Conservation (phyloP, 1,140 invertebrate genomes). For the Ylistrum balloti region DNA sequence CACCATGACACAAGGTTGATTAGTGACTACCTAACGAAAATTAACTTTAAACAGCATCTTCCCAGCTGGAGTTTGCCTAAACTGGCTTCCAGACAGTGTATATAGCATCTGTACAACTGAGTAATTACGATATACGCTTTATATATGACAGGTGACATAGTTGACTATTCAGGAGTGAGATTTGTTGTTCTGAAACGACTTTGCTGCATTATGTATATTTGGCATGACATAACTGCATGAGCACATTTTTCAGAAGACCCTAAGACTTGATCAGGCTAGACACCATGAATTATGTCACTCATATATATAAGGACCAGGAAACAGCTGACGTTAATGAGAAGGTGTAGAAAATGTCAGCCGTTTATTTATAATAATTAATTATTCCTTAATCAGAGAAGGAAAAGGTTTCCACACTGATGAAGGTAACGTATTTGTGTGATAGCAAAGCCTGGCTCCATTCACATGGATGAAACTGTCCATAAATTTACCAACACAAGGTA, state of each 20-base stretch:
- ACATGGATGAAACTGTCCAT: background rate
- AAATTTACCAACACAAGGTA: background rate
- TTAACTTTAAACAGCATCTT: background rate
- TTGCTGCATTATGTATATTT: background rate
- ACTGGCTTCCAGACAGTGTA: background rate
- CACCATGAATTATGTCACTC: conserved; percentile 22
- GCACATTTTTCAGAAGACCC: background rate
- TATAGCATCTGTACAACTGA: background rate
- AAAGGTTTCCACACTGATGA: background rate
- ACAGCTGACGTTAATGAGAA: conserved; percentile 8
- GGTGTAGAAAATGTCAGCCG: background rate
- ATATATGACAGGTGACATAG: background rate
- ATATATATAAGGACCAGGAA: background rate
- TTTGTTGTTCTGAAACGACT: background rate
- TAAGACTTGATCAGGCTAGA: background rate
- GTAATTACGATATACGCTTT: background rate
- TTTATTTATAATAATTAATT: conserved; percentile 29
- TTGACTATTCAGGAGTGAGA: background rate
- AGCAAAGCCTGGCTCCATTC: background rate
- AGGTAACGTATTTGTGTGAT: background rate
- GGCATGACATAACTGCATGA: background rate
- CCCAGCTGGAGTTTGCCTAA: background rate
- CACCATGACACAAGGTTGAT: conserved; percentile 11
- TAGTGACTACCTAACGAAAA: background rate
- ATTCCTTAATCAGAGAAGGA: conserved; percentile 6